Evolutionary conservation across 1,140 invertebrate genomes (phyloP).

Genomic region (Asobara japonica): DNA sequence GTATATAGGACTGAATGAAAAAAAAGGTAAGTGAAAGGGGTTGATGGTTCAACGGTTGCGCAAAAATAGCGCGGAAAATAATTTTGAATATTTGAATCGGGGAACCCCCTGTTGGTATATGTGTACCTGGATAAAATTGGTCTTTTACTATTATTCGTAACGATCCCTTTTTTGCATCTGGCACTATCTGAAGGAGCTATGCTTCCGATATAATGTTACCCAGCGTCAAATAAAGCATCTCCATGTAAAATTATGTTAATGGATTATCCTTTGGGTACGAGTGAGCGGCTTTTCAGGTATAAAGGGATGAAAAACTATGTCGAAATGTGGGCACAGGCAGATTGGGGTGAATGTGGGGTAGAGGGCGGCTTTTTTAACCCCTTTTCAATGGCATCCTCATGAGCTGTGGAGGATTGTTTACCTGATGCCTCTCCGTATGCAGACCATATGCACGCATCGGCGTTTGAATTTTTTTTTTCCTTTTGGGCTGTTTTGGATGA

Average conservation of each 20-base stretch:
- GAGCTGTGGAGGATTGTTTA: conserved; percentile 36
- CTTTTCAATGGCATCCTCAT: conserved; percentile 43
- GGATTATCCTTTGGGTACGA: conserved; percentile 61
- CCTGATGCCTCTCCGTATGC: conserved; percentile 11
- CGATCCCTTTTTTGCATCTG: conserved; percentile 65
- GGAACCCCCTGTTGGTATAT: conserved; percentile 50
- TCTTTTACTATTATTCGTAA: conserved; percentile 53
- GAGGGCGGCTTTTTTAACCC: conserved; percentile 28
- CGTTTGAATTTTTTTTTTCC: neutral
- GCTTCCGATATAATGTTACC: conserved; percentile 56
- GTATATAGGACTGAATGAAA: conserved; percentile 45
- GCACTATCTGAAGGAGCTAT: conserved; percentile 32
- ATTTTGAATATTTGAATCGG: conserved; percentile 58
- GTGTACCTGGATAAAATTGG: conserved; percentile 18
- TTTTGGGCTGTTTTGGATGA: neutral
- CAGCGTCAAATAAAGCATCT: conserved; percentile 53
- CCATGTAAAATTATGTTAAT: conserved; percentile 69
- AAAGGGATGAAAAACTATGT: neutral
- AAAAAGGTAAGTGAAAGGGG: conserved; percentile 27
- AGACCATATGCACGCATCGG: conserved; percentile 10
- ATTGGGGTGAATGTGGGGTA: neutral
- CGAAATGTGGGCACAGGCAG: too few species aligned
- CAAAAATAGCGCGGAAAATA: conserved; percentile 58
- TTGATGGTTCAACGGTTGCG: conserved; percentile 49
- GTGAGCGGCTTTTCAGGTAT: conserved; percentile 47